Conservation (phyloP, 1,140 invertebrate genomes). For the Anastrepha ludens region DNA sequence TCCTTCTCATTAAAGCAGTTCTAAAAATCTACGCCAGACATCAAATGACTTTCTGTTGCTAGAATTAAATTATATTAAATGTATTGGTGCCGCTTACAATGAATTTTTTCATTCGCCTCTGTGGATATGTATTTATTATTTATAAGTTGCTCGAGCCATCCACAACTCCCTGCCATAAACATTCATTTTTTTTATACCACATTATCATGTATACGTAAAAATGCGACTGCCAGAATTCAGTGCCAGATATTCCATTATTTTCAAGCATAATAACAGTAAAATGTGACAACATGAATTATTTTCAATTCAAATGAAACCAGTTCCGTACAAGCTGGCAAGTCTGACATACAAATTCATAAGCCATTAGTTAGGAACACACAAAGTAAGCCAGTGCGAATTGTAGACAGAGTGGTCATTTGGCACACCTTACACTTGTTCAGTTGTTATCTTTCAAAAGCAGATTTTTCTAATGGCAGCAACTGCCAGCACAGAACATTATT, state of each 20-base stretch:
- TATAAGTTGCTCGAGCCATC: neutral
- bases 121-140: too few species aligned
- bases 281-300: slow-evolving; percentile 39
- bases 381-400: slow-evolving; percentile 38
- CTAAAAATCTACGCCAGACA: too few species aligned
- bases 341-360: slow-evolving; percentile 4
- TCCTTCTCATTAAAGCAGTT: too few species aligned
- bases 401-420: slow-evolving; percentile 10
- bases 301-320: slow-evolving; percentile 6
- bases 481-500: neutral
- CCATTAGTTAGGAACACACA: neutral
- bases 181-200: neutral
- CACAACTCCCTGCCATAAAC: neutral
- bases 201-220: neutral
- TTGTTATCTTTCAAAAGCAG: slow-evolving; percentile 51
- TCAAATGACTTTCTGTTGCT: too few species aligned
- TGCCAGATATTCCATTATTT: slow-evolving; percentile 16
- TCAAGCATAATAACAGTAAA: neutral
- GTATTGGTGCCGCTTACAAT: too few species aligned
- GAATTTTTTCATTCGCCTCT: too few species aligned
- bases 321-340: neutral
- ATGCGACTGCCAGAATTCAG: neutral
- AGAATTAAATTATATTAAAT: too few species aligned
- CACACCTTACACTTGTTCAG: slow-evolving; percentile 21
- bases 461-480: slow-evolving; percentile 16